Percentiles rank a stretch among this genome's conserved stretches.
phyloP scores from a whole-genome alignment of 2,113 vertebrate genomes.

The Osmerus eperlanus region DNA sequence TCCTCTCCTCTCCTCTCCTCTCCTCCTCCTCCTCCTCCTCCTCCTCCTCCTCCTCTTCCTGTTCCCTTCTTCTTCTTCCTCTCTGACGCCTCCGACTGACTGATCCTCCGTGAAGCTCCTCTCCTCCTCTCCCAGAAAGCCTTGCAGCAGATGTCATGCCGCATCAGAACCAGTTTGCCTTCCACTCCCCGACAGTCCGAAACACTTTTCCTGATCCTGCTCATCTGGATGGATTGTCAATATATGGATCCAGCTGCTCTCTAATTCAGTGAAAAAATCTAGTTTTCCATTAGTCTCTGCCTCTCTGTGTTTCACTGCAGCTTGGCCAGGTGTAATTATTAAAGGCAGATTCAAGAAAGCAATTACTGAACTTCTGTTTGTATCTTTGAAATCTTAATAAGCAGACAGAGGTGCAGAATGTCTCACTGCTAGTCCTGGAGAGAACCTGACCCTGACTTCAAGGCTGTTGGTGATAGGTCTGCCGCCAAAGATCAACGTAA shows the following conservation, averaged over 20 bases:
- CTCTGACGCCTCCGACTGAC: constrained; percentile 42
- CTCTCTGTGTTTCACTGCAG: constrained; percentile 83
- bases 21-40: constrained; percentile 18
- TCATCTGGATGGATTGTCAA: constrained; percentile 97
- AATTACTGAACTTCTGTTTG: constrained; percentile 92
- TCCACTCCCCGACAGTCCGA: constrained; percentile 85
- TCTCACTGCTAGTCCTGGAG: not conserved
- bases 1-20: constrained; percentile 1
- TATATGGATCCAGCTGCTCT: constrained; percentile 94
- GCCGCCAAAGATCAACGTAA: no score
- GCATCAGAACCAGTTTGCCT: constrained; percentile 84
- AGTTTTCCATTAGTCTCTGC: constrained; percentile 99
- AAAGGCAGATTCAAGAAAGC: constrained; percentile 99
- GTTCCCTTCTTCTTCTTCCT: constrained; percentile 17
- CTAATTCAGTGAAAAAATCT: constrained; percentile 99
- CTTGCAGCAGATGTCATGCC: constrained; percentile 74
- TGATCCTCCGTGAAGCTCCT: constrained; percentile 75
- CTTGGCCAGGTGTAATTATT: constrained; percentile 97
- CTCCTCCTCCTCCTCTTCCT: constrained; percentile 17
- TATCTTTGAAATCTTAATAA: constrained; percentile 99
- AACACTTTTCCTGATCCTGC: constrained; percentile 97
- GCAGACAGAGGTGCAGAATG: constrained; percentile 28
- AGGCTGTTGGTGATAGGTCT: no score
- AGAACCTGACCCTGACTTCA: not conserved
- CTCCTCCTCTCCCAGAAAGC: constrained; percentile 70